Conservation (phyloP, 1,140 invertebrate species). For the Subanguina moxae region DNA sequence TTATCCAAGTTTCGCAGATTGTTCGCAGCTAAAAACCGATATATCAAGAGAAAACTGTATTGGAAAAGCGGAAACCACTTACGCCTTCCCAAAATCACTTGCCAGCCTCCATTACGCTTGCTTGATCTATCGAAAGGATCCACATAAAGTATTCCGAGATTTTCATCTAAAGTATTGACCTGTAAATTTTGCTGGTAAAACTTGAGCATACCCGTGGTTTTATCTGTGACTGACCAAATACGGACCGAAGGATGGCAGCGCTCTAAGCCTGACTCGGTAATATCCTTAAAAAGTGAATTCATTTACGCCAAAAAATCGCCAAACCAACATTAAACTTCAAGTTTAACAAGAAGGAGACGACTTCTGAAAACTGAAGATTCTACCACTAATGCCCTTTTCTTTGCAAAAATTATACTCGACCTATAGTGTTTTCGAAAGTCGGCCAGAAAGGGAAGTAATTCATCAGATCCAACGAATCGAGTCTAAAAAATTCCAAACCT, state of each 20-base stretch:
- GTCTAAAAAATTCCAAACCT: conserved; percentile 35
- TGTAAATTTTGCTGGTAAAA: conserved; percentile 5
- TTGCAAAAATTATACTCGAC: no score
- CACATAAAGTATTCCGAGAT: conserved; percentile 54
- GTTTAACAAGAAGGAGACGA: conserved; percentile 42
- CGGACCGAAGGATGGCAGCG: conserved; percentile 49
- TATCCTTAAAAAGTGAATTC: conserved; percentile 30
- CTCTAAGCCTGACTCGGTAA: conserved; percentile 47
- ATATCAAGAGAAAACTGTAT: conserved; percentile 5
- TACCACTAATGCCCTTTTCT: no score
- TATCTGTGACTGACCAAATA: conserved; percentile 51
- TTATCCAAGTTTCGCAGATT: conserved; percentile 48
- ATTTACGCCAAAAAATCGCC: no score
- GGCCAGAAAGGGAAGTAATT: conserved; percentile 58
- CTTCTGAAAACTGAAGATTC: not conserved
- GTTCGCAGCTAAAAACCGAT: conserved; percentile 38
- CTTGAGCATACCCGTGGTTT: conserved; percentile 18
- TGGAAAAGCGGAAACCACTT: conserved; percentile 6
- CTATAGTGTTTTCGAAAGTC: conserved; percentile 50
- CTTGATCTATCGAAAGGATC: conserved; percentile 51
- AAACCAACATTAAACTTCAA: conserved; percentile 40
- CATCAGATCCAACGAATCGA: conserved; percentile 54
- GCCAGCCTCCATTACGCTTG: conserved; percentile 46
- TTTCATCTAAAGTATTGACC: conserved; percentile 37
- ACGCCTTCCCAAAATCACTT: conserved; percentile 49